These are phyloP conservation scores for Ormyrus nitidulus DNA, from an alignment of 2,888 invertebrate species.

Conservation along the genomic window DNA sequence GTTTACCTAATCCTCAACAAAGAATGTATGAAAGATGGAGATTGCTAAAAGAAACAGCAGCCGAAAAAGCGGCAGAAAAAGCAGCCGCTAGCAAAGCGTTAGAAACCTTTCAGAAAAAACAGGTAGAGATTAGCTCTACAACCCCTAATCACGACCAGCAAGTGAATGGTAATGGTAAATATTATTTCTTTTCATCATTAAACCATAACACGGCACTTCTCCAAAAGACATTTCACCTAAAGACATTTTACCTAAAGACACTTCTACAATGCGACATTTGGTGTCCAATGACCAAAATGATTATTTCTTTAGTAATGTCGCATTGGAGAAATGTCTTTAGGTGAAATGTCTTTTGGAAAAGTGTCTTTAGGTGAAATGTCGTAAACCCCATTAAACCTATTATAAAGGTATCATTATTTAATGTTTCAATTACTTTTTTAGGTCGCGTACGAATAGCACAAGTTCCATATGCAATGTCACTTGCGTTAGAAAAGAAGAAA, in stretches of 20 bases:
- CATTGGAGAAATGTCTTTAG: too few species aligned
- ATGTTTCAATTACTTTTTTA: slow-evolving; percentile 32
- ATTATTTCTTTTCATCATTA: slow-evolving; percentile 16
- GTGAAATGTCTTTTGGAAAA: too few species aligned
- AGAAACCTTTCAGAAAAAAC: slow-evolving; percentile 22
- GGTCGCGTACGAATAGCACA: slow-evolving; percentile 83
- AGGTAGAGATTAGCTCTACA: slow-evolving; percentile 50
- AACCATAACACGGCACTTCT: neutral
- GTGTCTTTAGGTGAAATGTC: too few species aligned
- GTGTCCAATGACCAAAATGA: too few species aligned
- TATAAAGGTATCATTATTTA: neutral
- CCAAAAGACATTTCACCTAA: too few species aligned
- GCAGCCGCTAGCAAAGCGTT: slow-evolving; percentile 33
- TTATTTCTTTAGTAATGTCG: too few species aligned
- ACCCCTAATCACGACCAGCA: slow-evolving; percentile 56
- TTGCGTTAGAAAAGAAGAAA: slow-evolving; percentile 83
- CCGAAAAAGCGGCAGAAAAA: slow-evolving; percentile 64
- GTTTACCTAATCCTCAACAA: slow-evolving; percentile 67
- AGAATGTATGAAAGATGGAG: slow-evolving; percentile 72
- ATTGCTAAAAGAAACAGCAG: slow-evolving; percentile 66
- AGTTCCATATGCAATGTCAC: slow-evolving; percentile 85
- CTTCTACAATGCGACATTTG: too few species aligned
- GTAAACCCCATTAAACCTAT: neutral
- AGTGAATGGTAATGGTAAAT: slow-evolving; percentile 69
- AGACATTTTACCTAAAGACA: too few species aligned